Percentiles rank a stretch among this genome's conserved stretches.
Evolutionary conservation across 2,113 vertebrate genomes (phyloP).

Genomic region (Eubucco bourcierii): DNA sequence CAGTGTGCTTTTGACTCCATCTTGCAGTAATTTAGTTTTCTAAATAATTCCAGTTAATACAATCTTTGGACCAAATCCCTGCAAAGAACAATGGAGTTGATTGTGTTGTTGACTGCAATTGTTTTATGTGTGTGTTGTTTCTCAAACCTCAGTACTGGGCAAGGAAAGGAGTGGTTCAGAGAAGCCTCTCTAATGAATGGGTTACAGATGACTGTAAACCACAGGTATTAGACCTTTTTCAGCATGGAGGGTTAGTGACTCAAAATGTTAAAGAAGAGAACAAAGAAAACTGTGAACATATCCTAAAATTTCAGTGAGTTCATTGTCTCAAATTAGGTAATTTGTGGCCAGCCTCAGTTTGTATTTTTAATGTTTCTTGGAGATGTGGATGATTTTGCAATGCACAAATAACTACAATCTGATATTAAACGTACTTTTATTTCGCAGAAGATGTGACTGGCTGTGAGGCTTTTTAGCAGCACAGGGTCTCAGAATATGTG

Average conservation of each 20-base stretch:
- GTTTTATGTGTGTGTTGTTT: conserved; percentile 19
- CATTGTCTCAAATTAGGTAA: conserved; percentile 55
- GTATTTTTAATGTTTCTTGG: conserved; percentile 43
- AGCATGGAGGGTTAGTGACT: conserved; percentile 3
- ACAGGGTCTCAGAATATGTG: not conserved
- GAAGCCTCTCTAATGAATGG: conserved; percentile 49
- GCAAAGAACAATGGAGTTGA: conserved; percentile 4
- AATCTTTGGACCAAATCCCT: not conserved
- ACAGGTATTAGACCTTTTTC: conserved; percentile 47
- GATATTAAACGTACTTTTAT: not conserved
- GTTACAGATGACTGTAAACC: conserved; percentile 47
- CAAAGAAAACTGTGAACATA: conserved; percentile 14
- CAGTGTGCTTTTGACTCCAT: not conserved
- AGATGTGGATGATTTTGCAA: conserved; percentile 22
- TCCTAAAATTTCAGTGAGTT: conserved; percentile 24
- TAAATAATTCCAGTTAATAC: conserved; percentile 2
- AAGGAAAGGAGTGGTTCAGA: conserved; percentile 23
- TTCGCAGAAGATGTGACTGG: not conserved
- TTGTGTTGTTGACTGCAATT: not conserved
- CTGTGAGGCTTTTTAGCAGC: not conserved
- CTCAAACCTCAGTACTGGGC: not conserved
- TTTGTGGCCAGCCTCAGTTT: conserved; percentile 58
- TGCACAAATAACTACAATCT: not conserved
- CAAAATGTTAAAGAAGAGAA: conserved; percentile 26
- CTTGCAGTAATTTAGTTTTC: conserved; percentile 32